Evolutionary conservation across 2,797 vertebrate genomes (phyloP), one percentile per base, ranked within the genome.

Genomic region (Hydrocynus forskahlii): DNA sequence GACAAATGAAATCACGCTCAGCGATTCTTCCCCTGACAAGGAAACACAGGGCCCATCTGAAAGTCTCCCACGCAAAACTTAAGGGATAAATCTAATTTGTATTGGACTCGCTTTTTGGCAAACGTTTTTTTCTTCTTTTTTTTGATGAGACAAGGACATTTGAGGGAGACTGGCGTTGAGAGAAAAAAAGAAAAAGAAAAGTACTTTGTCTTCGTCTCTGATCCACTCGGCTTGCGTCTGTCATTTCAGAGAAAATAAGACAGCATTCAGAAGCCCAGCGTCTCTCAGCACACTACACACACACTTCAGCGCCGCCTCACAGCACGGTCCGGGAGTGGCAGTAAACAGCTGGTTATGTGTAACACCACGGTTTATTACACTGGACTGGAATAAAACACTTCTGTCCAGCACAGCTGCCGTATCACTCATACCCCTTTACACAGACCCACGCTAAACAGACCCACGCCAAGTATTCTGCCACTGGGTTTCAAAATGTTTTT

Each of bases 1-100:
- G 93, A 95, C 94, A 95, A 93, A 95, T 92, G 89, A 95, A 96
- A 95, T 95, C 94, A 96, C 88, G 92, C 91, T 92, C 93, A 93
- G 87, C 85, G 91, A 88, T 92, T 92, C 74, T 57, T 90, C 86
- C 88, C 90, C 83, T 87, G 70, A 94, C 96, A 95, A 88, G 84
- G 84, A 92, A 91, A 86, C 91, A 75, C 25, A 17, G 69, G 79
- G 62, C 73, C 43, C 25, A 64, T 81, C 80, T 76, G 66, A 81
- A 88, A 90, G 91, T 76, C 87, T 94, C 87, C 90, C 68, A 9
- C 70, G 67, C 64, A 85, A 85, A 92, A 88, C 83, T 89, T 89
- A 78, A 63, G 79, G 87, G 86, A 85, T 74, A 94, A 95, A 93
- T 90, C 70, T 87, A 92, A 94, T 95, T 94, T 95, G 90, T 80